Evolutionary conservation across 2,888 invertebrate species (phyloP).

Genomic region (Drosophila testacea): DNA sequence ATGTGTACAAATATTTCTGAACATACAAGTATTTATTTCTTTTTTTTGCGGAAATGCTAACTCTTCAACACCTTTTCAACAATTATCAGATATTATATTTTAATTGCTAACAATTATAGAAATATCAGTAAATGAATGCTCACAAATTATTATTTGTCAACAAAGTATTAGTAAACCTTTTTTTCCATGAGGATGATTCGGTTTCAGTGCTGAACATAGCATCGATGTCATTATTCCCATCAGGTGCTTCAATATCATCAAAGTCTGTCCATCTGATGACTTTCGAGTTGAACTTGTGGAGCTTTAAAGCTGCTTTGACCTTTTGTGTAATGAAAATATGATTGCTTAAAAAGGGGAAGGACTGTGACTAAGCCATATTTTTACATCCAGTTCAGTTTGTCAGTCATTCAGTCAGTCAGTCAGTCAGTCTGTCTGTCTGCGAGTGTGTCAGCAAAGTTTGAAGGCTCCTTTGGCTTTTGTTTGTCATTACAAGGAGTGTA

Average conservation of each 20-base stretch:
- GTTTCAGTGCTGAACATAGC: background rate
- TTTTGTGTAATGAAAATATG: slow-evolving; percentile 23
- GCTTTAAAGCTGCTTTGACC: background rate
- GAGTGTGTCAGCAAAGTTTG: slow-evolving; percentile 29
- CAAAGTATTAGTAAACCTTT: background rate
- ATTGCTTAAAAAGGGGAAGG: slow-evolving; percentile 13
- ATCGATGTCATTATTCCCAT: background rate
- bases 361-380: slow-evolving; percentile 2
- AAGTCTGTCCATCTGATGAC: background rate
- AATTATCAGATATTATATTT: too few relatives aligned
- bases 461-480: slow-evolving; percentile 19
- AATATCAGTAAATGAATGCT: background rate
- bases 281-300: background rate
- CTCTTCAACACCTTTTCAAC: too few relatives aligned
- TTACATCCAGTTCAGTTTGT: background rate
- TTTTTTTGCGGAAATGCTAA: too few relatives aligned
- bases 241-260: background rate
- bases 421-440: background rate
- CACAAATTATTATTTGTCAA: background rate
- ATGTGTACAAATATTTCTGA: slow-evolving; percentile 2
- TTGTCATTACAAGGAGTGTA: slow-evolving; percentile 20
- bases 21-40: background rate
- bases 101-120: too few relatives aligned
- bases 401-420: background rate
- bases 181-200: background rate